Conservation (phyloP, 2,797 vertebrate species). For the Spinus pinus region DNA sequence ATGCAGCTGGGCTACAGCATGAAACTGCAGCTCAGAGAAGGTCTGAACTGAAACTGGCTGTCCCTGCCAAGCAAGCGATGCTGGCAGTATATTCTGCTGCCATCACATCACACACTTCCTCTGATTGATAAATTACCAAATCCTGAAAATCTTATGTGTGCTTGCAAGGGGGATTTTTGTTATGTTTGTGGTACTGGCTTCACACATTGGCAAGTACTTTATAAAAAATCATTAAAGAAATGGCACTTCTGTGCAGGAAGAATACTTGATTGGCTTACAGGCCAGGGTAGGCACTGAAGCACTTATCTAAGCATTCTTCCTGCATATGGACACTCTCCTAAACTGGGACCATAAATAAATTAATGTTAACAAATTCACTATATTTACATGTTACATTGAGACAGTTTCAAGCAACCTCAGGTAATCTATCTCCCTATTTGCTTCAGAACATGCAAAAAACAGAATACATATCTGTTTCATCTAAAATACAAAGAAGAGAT, state of each 20-base stretch:
- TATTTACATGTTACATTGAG: not conserved
- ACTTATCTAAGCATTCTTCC: not conserved
- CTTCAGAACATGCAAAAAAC: constrained; percentile 8
- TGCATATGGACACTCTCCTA: not conserved
- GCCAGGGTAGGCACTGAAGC: not conserved
- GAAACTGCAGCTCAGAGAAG: not conserved
- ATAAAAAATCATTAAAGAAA: not conserved
- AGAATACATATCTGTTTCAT: not conserved
- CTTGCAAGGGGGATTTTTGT: not conserved
- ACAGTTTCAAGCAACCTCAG: not conserved
- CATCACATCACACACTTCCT: not conserved
- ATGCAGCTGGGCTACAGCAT: not conserved
- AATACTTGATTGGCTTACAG: not conserved
- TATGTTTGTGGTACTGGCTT: not conserved
- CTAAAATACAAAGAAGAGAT: not conserved
- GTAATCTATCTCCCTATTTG: not conserved
- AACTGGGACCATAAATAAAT: not conserved
- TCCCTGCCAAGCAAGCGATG: not conserved
- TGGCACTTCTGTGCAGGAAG: not conserved
- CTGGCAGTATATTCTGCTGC: not conserved
- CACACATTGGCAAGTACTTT: not conserved
- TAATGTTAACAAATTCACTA: not conserved
- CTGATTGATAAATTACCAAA: not conserved
- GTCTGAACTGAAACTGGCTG: not conserved
- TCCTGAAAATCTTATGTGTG: not conserved